Percentiles rank a stretch among this genome's conserved stretches.
These are phyloP conservation scores for Pseudotriccus pelzelni DNA, from an alignment of 2,797 vertebrate genomes.

Conservation along the genomic window DNA sequence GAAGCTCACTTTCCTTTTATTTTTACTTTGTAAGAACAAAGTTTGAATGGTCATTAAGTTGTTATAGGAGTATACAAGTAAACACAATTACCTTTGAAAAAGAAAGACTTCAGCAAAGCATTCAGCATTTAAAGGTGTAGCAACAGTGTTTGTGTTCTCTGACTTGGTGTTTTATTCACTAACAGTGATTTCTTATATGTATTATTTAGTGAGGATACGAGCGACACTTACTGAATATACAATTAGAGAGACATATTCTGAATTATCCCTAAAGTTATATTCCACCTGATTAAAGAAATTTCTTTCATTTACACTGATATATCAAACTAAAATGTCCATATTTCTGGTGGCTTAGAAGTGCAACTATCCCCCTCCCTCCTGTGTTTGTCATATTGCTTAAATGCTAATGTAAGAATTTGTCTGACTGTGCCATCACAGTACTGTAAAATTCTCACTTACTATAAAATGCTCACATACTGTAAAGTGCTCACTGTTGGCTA, in stretches of 20 bases:
- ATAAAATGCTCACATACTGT: not conserved
- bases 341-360: not conserved
- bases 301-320: not conserved
- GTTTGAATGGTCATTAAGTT: not conserved
- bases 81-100: not conserved
- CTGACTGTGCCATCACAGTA: not conserved
- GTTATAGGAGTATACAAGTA: not conserved
- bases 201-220: not conserved
- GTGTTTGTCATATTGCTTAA: not conserved
- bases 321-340: not conserved
- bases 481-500: not conserved
- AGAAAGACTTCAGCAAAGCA: not conserved
- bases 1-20: not conserved
- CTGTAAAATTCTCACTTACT: not conserved
- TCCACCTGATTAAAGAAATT: not conserved
- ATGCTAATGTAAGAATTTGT: not conserved
- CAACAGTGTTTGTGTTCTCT: not conserved
- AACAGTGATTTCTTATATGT: not conserved
- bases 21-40: not conserved
- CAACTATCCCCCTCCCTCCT: fast-evolving
- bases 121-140: not conserved
- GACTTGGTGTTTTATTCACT: not conserved
- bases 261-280: not conserved
- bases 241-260: not conserved
- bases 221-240: not conserved